Evolutionary conservation across 2,888 invertebrate species (phyloP).

Genomic region (Leptarthrus brevirostris): DNA sequence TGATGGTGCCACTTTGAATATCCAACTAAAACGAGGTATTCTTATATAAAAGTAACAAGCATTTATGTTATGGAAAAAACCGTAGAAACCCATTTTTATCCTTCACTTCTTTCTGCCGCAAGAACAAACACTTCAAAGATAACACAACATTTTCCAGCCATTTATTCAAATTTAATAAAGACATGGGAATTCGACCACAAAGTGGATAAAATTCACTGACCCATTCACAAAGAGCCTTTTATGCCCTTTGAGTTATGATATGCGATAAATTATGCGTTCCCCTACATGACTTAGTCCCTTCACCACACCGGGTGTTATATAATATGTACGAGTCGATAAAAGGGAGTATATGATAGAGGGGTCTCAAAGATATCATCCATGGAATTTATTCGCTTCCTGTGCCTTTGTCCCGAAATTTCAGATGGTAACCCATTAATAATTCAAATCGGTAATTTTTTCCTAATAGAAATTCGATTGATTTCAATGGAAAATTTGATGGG

Average conservation of each 20-base stretch:
- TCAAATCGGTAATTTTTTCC: constrained; percentile 34
- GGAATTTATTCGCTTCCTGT: constrained; percentile 2
- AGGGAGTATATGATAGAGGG: constrained; percentile 15
- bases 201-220: constrained; percentile 58
- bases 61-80: neutral
- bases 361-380: neutral
- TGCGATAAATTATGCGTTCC: constrained; percentile 53
- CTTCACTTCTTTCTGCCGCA: constrained; percentile 9
- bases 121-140: constrained; percentile 44
- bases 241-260: constrained; percentile 54
- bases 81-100: neutral
- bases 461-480: constrained; percentile 33
- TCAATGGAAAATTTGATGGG: neutral
- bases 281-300: constrained; percentile 49
- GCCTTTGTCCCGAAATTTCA: constrained; percentile 17
- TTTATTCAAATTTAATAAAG: constrained; percentile 59
- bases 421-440: constrained; percentile 30
- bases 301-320: neutral
- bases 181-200: constrained; percentile 56
- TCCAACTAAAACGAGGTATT: too few relatives aligned
- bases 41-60: neutral
- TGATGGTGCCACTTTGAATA: too few relatives aligned
- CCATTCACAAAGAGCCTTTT: constrained; percentile 55
- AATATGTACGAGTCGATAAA: constrained; percentile 22
- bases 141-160: constrained; percentile 53